Evolutionary conservation across 2,113 vertebrate genomes (phyloP).

Genomic region (Anolis sagrei): DNA sequence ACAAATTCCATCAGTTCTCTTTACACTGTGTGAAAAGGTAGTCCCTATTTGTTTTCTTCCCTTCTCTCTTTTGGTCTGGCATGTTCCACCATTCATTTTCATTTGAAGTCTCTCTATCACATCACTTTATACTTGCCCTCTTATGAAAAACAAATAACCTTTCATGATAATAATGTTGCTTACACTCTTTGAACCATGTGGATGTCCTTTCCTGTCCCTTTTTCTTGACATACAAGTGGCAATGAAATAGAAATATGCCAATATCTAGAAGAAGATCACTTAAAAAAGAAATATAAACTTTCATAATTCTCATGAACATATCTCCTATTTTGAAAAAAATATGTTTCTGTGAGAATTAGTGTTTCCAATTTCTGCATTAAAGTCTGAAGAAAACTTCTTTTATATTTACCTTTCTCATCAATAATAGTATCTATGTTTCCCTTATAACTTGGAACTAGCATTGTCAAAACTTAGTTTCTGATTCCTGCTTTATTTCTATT

Average conservation of each 20-base stretch:
- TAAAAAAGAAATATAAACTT: conserved; percentile 39
- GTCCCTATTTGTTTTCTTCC: too few species aligned
- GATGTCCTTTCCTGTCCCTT: not conserved
- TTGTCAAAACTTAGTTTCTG: not conserved
- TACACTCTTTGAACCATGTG: not conserved
- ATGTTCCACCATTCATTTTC: not conserved
- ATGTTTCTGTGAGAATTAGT: not conserved
- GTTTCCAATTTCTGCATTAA: not conserved
- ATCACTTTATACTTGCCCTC: not conserved
- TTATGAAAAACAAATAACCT: not conserved
- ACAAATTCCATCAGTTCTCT: not conserved
- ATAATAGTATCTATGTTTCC: not conserved
- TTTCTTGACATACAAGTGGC: not conserved
- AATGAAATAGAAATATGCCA: not conserved
- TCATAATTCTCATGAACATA: not conserved
- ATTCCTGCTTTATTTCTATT: conserved; percentile 34
- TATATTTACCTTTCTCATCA: not conserved
- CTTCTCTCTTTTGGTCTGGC: not conserved
- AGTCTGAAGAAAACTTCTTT: not conserved
- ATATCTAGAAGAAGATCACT: too few species aligned
- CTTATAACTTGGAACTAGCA: not conserved
- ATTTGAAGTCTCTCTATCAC: not conserved
- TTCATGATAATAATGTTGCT: not conserved
- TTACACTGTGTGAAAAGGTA: not conserved
- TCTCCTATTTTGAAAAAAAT: conserved; percentile 15